These are phyloP conservation scores for Tinea pellionella DNA, from an alignment of 2,888 invertebrate species.

Conservation along the genomic window DNA sequence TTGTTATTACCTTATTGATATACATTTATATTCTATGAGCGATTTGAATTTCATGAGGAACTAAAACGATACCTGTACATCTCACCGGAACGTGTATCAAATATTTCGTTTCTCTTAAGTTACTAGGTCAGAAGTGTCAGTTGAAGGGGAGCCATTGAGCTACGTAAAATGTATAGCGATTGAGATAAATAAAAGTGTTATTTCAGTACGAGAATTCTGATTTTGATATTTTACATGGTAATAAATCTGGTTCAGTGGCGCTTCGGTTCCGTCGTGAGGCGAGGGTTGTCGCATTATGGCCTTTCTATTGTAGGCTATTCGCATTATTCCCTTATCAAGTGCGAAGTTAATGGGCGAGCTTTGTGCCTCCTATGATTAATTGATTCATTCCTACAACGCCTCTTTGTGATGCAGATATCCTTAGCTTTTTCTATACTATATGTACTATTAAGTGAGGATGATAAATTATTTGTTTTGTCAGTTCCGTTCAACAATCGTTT, in stretches of 20 bases:
- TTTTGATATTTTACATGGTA: constrained; percentile 43
- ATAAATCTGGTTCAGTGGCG: constrained; percentile 45
- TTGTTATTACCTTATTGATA: neutral
- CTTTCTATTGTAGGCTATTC: constrained; percentile 52
- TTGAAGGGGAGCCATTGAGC: neutral
- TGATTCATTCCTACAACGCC: constrained; percentile 51
- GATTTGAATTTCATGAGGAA: neutral
- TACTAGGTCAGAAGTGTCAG: neutral
- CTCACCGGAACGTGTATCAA: neutral
- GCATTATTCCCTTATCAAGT: constrained; percentile 66
- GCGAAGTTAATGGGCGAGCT: constrained; percentile 65
- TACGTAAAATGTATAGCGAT: neutral
- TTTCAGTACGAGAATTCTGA: constrained; percentile 21
- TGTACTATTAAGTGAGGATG: constrained; percentile 37
- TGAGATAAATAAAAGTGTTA: constrained; percentile 9
- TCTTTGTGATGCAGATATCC: constrained; percentile 64
- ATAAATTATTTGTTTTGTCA: constrained; percentile 35
- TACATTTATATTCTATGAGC: neutral
- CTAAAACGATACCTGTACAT: neutral
- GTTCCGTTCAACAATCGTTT: constrained; percentile 21
- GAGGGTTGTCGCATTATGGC: constrained; percentile 50
- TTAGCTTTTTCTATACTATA: constrained; percentile 43
- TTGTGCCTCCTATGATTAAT: constrained; percentile 65
- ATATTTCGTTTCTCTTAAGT: neutral
- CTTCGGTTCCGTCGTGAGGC: constrained; percentile 23